These are phyloP conservation scores for Protonemura montana DNA, from an alignment of 2,888 invertebrate species.

Conservation along the genomic window DNA sequence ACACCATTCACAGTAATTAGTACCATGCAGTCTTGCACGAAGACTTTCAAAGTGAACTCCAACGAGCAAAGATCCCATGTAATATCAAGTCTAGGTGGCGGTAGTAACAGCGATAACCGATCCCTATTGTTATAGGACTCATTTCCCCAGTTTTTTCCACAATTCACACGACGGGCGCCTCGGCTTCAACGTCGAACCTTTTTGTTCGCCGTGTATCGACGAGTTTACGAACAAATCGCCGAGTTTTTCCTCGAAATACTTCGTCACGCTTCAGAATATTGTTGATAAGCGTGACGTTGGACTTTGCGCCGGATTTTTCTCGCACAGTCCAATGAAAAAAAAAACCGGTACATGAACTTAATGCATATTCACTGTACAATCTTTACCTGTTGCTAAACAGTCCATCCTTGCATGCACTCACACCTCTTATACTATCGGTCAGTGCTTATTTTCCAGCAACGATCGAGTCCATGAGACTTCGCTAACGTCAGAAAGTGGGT, in stretches of 20 bases:
- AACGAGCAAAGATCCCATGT: neutral
- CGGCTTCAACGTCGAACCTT: neutral
- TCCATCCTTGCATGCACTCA: neutral
- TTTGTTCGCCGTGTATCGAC: neutral
- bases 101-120: neutral
- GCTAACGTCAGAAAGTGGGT: neutral
- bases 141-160: neutral
- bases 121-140: neutral
- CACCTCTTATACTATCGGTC: no score
- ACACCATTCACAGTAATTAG: no score
- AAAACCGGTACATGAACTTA: neutral
- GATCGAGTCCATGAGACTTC: neutral
- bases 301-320: neutral
- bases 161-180: neutral
- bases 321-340: neutral
- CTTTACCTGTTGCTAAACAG: conserved; percentile 22
- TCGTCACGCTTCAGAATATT: neutral
- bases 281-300: neutral
- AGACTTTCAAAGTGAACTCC: neutral
- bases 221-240: neutral
- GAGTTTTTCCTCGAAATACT: conserved; percentile 1
- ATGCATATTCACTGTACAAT: neutral
- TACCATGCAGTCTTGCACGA: neutral
- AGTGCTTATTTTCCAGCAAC: no score
- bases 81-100: neutral